Evolutionary conservation across 2,113 vertebrate genomes (phyloP).

Genomic region (Bubo blakistoni): DNA sequence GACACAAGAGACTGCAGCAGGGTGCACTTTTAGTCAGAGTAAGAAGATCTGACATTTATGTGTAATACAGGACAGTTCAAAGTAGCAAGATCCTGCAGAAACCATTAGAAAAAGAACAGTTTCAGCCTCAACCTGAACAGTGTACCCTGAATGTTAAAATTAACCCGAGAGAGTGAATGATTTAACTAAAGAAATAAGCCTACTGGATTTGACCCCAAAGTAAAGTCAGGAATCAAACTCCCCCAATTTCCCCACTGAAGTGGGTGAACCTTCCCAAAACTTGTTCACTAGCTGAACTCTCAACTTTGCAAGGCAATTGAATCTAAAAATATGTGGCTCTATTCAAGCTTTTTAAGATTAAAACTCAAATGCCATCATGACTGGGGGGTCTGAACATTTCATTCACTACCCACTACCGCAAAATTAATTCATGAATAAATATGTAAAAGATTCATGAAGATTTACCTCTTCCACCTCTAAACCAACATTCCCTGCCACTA

Average conservation of each 20-base stretch:
- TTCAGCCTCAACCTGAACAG: not conserved
- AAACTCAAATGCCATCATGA: not conserved
- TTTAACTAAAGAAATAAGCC: conserved; percentile 1
- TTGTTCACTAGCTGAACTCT: not conserved
- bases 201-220: not conserved
- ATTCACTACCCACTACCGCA: not conserved
- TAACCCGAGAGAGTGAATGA: not conserved
- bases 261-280: not conserved
- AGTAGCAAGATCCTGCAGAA: not conserved
- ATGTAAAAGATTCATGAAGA: not conserved
- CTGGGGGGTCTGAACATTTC: not conserved
- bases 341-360: not conserved
- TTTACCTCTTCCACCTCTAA: not conserved
- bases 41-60: not conserved
- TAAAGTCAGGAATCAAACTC: not conserved
- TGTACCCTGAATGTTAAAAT: conserved; percentile 2
- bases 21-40: not conserved
- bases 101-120: not conserved
- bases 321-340: not conserved
- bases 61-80: not conserved
- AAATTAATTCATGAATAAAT: not conserved
- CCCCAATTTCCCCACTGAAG: not conserved
- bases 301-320: not conserved
- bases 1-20: not conserved
- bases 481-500: not conserved